phyloP scores from a whole-genome alignment of 2,797 vertebrate species.

The Sebastes paucispinis region DNA sequence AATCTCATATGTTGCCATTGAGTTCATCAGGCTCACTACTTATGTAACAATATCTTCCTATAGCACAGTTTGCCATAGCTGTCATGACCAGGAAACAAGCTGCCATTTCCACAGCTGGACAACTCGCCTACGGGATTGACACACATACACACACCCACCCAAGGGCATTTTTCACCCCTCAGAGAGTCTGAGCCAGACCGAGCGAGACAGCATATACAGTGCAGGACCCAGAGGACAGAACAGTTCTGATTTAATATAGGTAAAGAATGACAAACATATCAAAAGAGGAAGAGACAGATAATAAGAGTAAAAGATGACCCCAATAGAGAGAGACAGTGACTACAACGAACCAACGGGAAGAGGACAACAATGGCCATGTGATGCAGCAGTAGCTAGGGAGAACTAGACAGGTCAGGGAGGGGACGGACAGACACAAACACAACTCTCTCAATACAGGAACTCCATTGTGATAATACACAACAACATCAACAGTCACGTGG shows the following conservation, averaged over 20 bases:
- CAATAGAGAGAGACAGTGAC: conserved; percentile 3
- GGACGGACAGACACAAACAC: conserved; percentile 11
- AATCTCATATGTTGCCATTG: not conserved
- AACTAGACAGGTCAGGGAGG: conserved; percentile 9
- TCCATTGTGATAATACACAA: conserved; percentile 4
- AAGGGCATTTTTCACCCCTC: not conserved
- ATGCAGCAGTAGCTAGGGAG: conserved; percentile 31
- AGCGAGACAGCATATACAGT: not conserved
- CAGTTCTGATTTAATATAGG: not conserved
- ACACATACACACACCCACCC: not conserved
- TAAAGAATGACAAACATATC: not conserved
- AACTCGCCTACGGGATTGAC: not conserved
- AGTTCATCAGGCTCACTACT: conserved; percentile 11
- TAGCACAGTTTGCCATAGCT: conserved; percentile 9
- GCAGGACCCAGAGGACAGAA: not conserved
- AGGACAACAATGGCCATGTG: conserved; percentile 29
- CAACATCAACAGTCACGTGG: conserved; percentile 46
- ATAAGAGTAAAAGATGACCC: conserved; percentile 13
- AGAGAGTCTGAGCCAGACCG: conserved; percentile 9
- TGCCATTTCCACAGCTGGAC: conserved; percentile 32
- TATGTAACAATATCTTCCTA: conserved; percentile 31
- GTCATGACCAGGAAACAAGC: conserved; percentile 4
- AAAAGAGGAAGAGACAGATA: not conserved
- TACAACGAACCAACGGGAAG: conserved; percentile 13
- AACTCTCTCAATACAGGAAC: conserved; percentile 16